Percentiles rank a stretch among this genome's conserved stretches.
phyloP scores from a whole-genome alignment of 2,113 vertebrate species.

The Phocoena phocoena region DNA sequence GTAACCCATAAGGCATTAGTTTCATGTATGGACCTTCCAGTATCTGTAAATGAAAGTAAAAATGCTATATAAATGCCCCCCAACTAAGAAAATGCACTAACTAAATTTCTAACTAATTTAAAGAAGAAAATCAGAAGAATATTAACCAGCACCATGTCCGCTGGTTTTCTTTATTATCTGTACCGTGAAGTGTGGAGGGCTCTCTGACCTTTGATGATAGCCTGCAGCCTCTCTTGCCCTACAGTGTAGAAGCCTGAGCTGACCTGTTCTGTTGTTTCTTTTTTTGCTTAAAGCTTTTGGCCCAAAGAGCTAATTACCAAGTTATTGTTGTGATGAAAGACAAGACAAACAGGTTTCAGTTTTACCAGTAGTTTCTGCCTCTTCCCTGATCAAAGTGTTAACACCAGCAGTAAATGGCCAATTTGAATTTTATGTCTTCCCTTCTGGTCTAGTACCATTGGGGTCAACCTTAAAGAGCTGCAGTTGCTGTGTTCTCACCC shows the following conservation, averaged over 20 bases:
- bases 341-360: neutral
- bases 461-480: neutral
- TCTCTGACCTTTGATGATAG: neutral
- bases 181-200: too few relatives aligned
- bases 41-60: neutral
- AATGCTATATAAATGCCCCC: neutral
- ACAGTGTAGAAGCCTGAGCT: neutral
- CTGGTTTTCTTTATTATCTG: neutral
- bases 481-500: neutral
- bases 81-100: neutral
- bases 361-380: neutral
- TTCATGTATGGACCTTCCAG: neutral
- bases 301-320: neutral
- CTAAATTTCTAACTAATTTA: neutral
- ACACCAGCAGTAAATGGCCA: neutral
- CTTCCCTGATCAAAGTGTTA: neutral
- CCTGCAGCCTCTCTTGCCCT: rapidly evolving
- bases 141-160: neutral
- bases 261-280: neutral
- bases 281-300: neutral
- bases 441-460: neutral
- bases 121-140: neutral
- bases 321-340: neutral
- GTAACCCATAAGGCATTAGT: neutral
- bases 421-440: neutral